phyloP scores from a whole-genome alignment of 2,797 vertebrate genomes.

The Enteromius thamalakanensis region DNA sequence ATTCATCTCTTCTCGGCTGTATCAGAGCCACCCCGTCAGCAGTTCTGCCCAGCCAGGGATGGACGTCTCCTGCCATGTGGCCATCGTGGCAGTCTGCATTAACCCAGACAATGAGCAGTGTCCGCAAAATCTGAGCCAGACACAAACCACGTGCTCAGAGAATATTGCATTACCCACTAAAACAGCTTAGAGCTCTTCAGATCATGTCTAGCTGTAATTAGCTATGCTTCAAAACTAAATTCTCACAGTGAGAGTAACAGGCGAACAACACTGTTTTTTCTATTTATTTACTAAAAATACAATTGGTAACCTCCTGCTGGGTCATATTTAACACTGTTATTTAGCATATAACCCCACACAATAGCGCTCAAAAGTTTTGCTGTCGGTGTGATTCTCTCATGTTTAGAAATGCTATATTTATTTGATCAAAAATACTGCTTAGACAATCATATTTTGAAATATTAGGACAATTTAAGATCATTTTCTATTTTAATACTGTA shows the following conservation, averaged over 20 bases:
- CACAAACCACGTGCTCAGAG: conserved; percentile 23
- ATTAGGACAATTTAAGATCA: background rate
- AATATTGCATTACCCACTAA: conserved; percentile 20
- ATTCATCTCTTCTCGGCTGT: conserved; percentile 17
- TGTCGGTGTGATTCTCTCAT: too few relatives aligned
- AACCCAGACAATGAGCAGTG: conserved; percentile 33
- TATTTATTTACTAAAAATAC: background rate
- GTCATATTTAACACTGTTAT: background rate
- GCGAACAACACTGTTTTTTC: background rate
- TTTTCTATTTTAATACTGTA: background rate
- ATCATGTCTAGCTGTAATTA: conserved; percentile 32
- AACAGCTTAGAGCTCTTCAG: conserved; percentile 11
- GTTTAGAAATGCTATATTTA: background rate
- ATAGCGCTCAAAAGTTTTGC: background rate
- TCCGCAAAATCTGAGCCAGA: conserved; percentile 44
- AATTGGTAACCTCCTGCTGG: background rate
- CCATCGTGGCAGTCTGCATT: conserved; percentile 14
- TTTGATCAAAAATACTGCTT: background rate
- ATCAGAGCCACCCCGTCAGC: conserved; percentile 32
- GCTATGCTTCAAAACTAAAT: conserved; percentile 19
- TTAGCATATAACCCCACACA: background rate
- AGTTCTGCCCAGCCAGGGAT: conserved; percentile 8
- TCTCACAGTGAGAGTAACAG: background rate
- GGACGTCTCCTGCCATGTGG: conserved; percentile 11
- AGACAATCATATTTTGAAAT: background rate